Evolutionary conservation across 92 coral and sea anemone genomes (phyloP).

Genomic region (Heteractis magnifica): DNA sequence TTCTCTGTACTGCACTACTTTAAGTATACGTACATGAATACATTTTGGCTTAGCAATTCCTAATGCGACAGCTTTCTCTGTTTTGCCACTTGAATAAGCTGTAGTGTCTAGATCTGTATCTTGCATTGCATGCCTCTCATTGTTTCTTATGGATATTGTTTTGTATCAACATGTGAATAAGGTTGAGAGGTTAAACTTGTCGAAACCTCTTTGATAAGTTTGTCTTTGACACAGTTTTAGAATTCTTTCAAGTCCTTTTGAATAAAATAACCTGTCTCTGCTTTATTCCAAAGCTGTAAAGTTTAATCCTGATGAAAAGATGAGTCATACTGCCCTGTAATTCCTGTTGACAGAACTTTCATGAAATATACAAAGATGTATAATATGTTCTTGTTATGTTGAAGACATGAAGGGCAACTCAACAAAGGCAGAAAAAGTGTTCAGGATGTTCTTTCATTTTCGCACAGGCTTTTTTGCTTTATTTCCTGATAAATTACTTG

Average conservation of each 20-base stretch:
- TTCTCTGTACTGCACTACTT: neutral
- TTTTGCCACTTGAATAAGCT: constrained; percentile 29
- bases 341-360: constrained; percentile 30
- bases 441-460: constrained; percentile 3
- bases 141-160: constrained; percentile 12
- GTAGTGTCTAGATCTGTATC: constrained; percentile 17
- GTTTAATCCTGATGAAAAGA: constrained; percentile 22
- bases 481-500: neutral
- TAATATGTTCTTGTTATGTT: neutral
- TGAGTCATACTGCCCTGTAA: constrained; percentile 13
- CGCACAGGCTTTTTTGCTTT: neutral
- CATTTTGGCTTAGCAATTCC: constrained; percentile 77
- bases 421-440: constrained; percentile 23
- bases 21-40: constrained; percentile 60
- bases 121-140: constrained; percentile 15
- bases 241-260: constrained; percentile 20
- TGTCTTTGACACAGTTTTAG: constrained; percentile 23
- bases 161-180: neutral
- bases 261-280: constrained; percentile 8
- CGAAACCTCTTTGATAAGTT: constrained; percentile 2
- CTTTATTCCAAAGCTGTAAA: constrained; percentile 24
- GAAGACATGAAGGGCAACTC: constrained; percentile 19
- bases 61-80: constrained; percentile 56
- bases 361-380: neutral
- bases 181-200: neutral